Base-by-base conservation (phyloP, 2,797 vertebrate genomes). In the Platyrinchus mystaceus region DNA sequence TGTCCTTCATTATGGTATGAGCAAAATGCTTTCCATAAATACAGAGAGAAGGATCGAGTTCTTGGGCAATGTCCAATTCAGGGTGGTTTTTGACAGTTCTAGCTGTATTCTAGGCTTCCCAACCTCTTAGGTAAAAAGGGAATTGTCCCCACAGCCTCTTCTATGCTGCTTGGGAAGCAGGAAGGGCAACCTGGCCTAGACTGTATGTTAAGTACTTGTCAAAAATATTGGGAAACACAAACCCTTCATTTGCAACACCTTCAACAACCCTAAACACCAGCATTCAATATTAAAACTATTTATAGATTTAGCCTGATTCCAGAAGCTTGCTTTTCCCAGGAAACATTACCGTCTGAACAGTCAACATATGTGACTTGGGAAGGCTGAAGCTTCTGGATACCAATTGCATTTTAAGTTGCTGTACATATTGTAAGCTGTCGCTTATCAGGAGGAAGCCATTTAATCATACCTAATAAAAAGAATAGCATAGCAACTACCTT, bases 381-480 rank as follows among this genome's bases (percentile, higher is more conserved):
- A 75, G 63, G 55, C 50, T 73, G 50, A 67, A 84, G 46, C 30
- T 81, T 53, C 23, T 39, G 27, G 69, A 62, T 55, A 66, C 2
- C 0, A 87, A 47, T 32, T 60, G 27, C 60, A 27, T 62, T 91
- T 74, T 58, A 75, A 81, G 36, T 69, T 68, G 46, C 24, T 79
- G 73, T 58, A 55, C 3, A 2, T 71, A 60, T 46, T 80, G 41
- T 60, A 73, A 86, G 41, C 53, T 69, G 55, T 43, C 55, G 19
- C 79, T 95, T 93, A 94, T 84, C 82, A 69, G 24, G 44, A 89
- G 69, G 79, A 95, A 93, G 43, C 64, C 78, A 59, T 81, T 91
- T 75, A 95, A 94, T 78, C 84, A 89, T 90, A 43, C 12, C 73
- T 85, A 80, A 91, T 88, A 69, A 95, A 90, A 93, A 69, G 63